phyloP scores from a whole-genome alignment of 2,113 vertebrate species.

The Peucedramus taeniatus region DNA sequence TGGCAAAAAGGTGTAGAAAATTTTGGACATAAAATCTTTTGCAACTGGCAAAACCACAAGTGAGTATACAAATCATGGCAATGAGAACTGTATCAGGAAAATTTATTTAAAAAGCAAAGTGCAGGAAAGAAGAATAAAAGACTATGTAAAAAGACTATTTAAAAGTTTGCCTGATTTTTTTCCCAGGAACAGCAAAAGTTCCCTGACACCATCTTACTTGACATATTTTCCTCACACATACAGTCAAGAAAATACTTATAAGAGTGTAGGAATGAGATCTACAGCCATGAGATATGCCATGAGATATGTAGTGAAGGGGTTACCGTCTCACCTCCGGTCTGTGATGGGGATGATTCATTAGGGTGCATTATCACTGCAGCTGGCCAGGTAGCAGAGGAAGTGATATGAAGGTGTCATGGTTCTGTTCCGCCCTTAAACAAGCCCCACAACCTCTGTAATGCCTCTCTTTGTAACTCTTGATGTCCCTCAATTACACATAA shows the following conservation, averaged over 20 bases:
- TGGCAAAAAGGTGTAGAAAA: background rate
- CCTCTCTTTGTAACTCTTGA: background rate
- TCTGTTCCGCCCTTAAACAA: background rate
- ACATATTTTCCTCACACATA: background rate
- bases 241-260: background rate
- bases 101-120: background rate
- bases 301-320: background rate
- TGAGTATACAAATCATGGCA: background rate
- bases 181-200: background rate
- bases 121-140: background rate
- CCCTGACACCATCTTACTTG: background rate
- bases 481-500: background rate
- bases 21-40: background rate
- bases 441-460: background rate
- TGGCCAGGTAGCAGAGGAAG: background rate
- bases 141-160: background rate
- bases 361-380: background rate
- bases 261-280: background rate
- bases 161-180: background rate
- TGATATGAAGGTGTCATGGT: fast-evolving
- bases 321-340: too few species aligned
- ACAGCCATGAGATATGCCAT: background rate
- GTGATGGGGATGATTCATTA: background rate
- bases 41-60: background rate
- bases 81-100: background rate